Conservation (phyloP, 2,888 invertebrate genomes). For the Melikaiella ostensackeni region DNA sequence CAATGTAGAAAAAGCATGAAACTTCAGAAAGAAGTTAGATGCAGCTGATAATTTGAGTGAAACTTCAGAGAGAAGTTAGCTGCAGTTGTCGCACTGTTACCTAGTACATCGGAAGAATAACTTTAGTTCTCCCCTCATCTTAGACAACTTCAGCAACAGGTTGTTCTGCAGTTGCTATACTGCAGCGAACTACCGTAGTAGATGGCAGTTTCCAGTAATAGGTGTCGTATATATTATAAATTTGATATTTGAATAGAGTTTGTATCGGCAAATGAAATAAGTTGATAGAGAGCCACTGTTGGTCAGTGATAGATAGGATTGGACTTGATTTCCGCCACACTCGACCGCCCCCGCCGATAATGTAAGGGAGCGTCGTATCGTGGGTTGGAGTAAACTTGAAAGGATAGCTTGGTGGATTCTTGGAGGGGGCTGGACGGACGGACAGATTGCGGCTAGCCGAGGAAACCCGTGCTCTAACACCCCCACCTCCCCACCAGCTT, state of each 20-base stretch:
- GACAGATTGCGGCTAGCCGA: constrained; percentile 74
- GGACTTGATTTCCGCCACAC: constrained; percentile 70
- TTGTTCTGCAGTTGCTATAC: no score
- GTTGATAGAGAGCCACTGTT: constrained; percentile 63
- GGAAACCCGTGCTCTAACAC: constrained; percentile 63
- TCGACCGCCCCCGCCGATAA: constrained; percentile 65
- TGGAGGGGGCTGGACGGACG: constrained; percentile 64
- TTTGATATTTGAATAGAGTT: background rate
- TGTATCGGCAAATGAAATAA: background rate
- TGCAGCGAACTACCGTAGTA: no score
- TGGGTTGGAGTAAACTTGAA: constrained; percentile 69
- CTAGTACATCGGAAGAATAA: no score
- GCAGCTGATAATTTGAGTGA: no score
- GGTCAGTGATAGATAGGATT: constrained; percentile 70
- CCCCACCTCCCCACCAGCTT: constrained; percentile 43
- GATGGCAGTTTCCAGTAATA: background rate
- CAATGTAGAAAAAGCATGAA: no score
- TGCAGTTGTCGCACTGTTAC: no score
- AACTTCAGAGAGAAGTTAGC: no score
- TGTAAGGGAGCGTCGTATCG: constrained; percentile 66
- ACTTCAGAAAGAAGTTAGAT: no score
- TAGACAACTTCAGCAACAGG: no score
- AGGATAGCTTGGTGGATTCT: constrained; percentile 69
- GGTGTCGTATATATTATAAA: background rate
- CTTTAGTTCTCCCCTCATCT: no score